Percentiles rank a stretch among this genome's conserved stretches.
These are phyloP conservation scores for Scrobipalpa costella DNA, from an alignment of 2,888 invertebrate species.

Conservation along the genomic window DNA sequence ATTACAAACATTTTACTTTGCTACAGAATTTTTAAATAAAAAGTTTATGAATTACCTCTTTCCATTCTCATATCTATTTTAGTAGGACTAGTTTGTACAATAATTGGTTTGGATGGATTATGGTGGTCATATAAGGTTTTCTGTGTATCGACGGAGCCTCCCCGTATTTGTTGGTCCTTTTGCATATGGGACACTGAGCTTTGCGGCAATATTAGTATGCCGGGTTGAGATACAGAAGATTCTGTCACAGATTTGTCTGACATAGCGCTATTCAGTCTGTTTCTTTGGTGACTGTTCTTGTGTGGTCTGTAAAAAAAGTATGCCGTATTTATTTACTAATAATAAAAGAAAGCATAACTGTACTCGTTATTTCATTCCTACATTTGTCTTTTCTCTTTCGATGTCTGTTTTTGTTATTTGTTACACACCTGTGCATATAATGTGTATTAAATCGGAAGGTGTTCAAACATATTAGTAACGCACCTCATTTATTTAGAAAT, in stretches of 20 bases:
- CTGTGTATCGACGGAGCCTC: conserved; percentile 57
- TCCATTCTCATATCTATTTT: conserved; percentile 70
- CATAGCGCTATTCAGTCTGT: conserved; percentile 57
- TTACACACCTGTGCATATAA: not conserved
- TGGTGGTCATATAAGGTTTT: conserved; percentile 72
- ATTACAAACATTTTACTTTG: no score
- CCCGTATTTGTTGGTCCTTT: conserved; percentile 64
- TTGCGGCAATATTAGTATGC: conserved; percentile 69
- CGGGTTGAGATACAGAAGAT: conserved; percentile 60
- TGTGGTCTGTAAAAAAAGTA: conserved; percentile 45
- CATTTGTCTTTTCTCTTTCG: not conserved
- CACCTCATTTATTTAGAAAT: not conserved
- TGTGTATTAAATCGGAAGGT: not conserved
- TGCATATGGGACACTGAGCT: conserved; percentile 62
- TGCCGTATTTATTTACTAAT: not conserved
- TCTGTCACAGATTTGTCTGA: conserved; percentile 67
- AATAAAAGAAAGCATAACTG: not conserved
- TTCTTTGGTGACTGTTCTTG: conserved; percentile 58
- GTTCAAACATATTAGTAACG: not conserved
- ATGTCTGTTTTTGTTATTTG: conserved; percentile 1
- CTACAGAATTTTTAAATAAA: no score
- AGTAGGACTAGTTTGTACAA: conserved; percentile 79
- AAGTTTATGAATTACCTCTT: conserved; percentile 57
- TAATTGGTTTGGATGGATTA: conserved; percentile 85
- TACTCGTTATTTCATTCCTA: not conserved